These are phyloP conservation scores for Dinomys branickii DNA, from an alignment of 2,113 vertebrate genomes.

Conservation along the genomic window DNA sequence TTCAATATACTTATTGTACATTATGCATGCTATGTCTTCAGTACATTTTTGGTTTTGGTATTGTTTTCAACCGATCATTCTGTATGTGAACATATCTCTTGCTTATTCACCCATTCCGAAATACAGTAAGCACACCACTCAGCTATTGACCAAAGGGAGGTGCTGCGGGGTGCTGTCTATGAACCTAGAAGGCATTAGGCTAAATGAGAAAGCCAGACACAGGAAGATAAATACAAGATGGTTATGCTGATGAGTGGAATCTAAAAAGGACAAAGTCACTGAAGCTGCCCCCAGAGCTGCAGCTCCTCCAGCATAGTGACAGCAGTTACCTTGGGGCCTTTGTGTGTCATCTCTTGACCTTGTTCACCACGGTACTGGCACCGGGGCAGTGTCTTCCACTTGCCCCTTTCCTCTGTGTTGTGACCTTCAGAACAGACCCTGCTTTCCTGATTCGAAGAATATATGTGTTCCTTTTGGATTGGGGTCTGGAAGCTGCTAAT, in stretches of 20 bases:
- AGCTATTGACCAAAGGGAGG: background rate
- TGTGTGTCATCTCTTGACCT: background rate
- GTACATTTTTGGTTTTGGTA: background rate
- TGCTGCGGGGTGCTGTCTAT: fast-evolving
- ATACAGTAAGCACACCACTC: background rate
- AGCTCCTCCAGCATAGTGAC: background rate
- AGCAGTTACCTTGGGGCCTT: background rate
- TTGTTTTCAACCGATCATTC: background rate
- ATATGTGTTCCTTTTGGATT: background rate
- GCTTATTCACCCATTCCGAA: background rate
- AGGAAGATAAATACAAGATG: background rate
- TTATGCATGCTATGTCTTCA: background rate
- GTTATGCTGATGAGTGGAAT: background rate
- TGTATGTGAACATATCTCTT: background rate
- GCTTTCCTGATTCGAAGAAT: background rate
- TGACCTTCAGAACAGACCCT: background rate
- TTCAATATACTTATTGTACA: background rate
- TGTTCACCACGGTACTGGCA: background rate
- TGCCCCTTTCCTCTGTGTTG: background rate
- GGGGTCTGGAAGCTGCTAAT: background rate
- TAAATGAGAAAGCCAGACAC: background rate
- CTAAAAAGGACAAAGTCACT: background rate
- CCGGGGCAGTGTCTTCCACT: background rate
- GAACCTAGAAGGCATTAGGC: background rate
- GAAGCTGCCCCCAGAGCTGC: background rate